phyloP scores from a whole-genome alignment of 2,797 vertebrate genomes.

The Clarias fuscus region DNA sequence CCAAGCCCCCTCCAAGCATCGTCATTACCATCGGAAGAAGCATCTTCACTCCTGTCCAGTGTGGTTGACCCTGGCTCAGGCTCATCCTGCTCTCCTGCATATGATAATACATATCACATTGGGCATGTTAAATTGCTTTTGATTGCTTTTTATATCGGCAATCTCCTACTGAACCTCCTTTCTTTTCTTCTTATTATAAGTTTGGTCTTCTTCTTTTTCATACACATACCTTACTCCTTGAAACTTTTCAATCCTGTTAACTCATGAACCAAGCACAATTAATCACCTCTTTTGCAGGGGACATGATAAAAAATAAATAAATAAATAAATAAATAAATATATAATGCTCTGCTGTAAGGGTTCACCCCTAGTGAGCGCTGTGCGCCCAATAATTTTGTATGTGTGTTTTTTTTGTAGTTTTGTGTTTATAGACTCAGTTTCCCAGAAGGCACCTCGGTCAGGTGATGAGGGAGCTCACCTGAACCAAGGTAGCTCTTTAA shows the following conservation, averaged over 20 bases:
- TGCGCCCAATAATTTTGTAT: no score
- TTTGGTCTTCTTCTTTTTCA: not conserved
- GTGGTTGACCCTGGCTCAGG: conserved; percentile 44
- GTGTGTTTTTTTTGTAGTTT: no score
- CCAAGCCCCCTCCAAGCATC: conserved; percentile 32
- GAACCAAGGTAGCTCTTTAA: no score
- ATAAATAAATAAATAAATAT: no score
- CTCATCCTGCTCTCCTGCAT: conserved; percentile 87
- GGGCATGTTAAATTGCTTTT: not conserved
- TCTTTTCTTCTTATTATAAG: not conserved
- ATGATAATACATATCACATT: not conserved
- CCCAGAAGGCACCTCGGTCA: no score
- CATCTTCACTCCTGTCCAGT: no score
- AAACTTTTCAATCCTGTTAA: not conserved
- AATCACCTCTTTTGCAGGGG: not conserved
- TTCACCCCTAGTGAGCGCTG: no score
- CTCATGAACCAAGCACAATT: not conserved
- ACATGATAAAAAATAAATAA: no score
- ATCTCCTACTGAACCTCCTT: not conserved
- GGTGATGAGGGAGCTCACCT: no score
- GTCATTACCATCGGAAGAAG: no score
- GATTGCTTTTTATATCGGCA: not conserved
- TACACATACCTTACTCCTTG: not conserved
- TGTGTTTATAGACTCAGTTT: no score
- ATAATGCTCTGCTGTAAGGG: no score